Percentiles rank a stretch among this genome's conserved stretches.
phyloP scores from a whole-genome alignment of 2,113 vertebrate species.

The Chauna torquata region DNA sequence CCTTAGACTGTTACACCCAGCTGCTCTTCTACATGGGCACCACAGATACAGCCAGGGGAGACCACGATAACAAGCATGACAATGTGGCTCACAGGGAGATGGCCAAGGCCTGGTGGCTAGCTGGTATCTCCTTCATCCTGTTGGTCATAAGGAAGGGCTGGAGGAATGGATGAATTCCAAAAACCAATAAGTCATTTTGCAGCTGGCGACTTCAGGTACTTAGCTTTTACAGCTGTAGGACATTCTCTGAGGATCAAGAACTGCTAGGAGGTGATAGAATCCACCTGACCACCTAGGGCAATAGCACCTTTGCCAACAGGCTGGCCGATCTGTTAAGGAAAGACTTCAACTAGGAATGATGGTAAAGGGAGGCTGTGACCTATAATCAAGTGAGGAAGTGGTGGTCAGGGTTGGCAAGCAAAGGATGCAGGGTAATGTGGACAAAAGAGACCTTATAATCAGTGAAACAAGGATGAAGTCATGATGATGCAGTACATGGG shows the following conservation, averaged over 20 bases:
- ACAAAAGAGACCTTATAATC: background rate
- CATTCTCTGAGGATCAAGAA: background rate
- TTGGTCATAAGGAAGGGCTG: background rate
- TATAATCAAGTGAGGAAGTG: too few relatives aligned
- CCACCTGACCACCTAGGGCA: background rate
- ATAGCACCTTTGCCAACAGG: background rate
- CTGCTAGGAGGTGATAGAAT: background rate
- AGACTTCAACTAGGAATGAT: background rate
- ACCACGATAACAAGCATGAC: background rate
- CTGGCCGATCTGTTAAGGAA: background rate
- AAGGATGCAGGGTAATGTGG: background rate
- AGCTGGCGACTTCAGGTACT: background rate
- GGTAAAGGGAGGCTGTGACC: background rate
- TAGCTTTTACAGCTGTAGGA: background rate
- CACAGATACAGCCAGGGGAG: accelerated
- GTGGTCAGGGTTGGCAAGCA: background rate
- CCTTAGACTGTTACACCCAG: background rate
- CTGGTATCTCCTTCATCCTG: background rate
- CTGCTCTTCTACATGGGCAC: background rate
- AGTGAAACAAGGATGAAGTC: background rate
- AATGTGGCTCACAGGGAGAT: background rate
- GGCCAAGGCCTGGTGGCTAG: background rate
- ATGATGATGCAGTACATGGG: too few relatives aligned
- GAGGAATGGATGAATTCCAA: background rate
- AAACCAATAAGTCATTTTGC: background rate